Conservation (phyloP, 2,113 vertebrate genomes). For the Spea multiplicata region DNA sequence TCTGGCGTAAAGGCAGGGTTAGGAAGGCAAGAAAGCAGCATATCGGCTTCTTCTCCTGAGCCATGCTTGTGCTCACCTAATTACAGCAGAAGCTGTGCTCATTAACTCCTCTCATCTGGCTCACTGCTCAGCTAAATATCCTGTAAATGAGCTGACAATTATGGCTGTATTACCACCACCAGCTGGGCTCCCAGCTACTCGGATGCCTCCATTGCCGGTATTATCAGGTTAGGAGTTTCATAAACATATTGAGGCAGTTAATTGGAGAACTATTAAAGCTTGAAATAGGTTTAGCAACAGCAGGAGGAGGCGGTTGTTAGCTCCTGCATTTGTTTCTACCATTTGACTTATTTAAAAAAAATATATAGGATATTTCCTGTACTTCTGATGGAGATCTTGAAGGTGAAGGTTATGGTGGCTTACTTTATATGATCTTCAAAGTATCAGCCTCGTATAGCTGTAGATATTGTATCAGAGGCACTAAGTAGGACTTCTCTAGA, state of each 20-base stretch:
- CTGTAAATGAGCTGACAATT: constrained; percentile 91
- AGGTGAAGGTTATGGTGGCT: too few relatives aligned
- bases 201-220: constrained; percentile 79
- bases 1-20: neutral
- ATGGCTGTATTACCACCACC: constrained; percentile 83
- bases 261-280: constrained; percentile 76
- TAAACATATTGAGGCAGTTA: constrained; percentile 77
- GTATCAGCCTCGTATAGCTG: too few relatives aligned
- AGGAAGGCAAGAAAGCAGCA: neutral
- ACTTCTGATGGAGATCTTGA: neutral
- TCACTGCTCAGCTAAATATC: constrained; percentile 91
- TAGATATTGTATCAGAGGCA: too few relatives aligned
- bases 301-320: constrained; percentile 9
- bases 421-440: too few relatives aligned
- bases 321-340: neutral
- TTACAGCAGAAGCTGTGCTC: constrained; percentile 92
- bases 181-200: constrained; percentile 35
- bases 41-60: constrained; percentile 56
- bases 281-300: constrained; percentile 61
- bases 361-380: neutral
- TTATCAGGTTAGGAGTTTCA: constrained; percentile 79
- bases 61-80: constrained; percentile 85
- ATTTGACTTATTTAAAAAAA: neutral
- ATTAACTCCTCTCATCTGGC: constrained; percentile 91
- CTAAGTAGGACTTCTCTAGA: too few relatives aligned